Conservation (phyloP, 2,888 invertebrate genomes). For the Pammene fasciana region DNA sequence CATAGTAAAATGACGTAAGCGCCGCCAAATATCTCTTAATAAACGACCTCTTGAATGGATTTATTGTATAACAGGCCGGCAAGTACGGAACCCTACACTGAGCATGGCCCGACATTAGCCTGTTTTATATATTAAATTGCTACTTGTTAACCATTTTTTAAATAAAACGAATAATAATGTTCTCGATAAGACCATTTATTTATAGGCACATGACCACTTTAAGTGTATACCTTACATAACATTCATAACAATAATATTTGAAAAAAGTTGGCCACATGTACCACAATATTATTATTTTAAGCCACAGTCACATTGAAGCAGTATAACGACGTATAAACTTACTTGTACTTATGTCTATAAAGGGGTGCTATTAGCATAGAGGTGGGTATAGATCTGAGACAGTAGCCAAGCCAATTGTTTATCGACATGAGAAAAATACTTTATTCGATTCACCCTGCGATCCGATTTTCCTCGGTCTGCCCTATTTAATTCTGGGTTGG, state of each 20-base stretch:
- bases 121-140: background rate
- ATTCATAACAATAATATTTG: slow-evolving; percentile 30
- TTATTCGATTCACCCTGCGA: too few species aligned
- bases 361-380: slow-evolving; percentile 26
- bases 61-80: too few species aligned
- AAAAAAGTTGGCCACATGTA: slow-evolving; percentile 35
- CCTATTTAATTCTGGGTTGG: too few species aligned
- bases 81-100: too few species aligned
- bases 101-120: too few species aligned
- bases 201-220: slow-evolving; percentile 34
- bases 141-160: background rate
- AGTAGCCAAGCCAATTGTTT: too few species aligned
- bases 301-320: slow-evolving; percentile 34
- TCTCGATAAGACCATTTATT: slow-evolving; percentile 41
- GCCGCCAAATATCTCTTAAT: too few species aligned
- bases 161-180: slow-evolving; percentile 37
- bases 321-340: slow-evolving; percentile 11
- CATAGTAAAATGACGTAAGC: too few species aligned
- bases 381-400: slow-evolving; percentile 19
- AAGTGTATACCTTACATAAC: slow-evolving; percentile 28
- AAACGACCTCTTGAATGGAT: too few species aligned
- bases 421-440: too few species aligned
- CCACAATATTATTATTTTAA: slow-evolving; percentile 12
- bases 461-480: too few species aligned
- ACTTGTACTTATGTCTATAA: slow-evolving; percentile 25